Evolutionary conservation across 2,888 invertebrate species (phyloP), one percentile per base, ranked within the genome.

Genomic region (Priocnemis perturbator): DNA sequence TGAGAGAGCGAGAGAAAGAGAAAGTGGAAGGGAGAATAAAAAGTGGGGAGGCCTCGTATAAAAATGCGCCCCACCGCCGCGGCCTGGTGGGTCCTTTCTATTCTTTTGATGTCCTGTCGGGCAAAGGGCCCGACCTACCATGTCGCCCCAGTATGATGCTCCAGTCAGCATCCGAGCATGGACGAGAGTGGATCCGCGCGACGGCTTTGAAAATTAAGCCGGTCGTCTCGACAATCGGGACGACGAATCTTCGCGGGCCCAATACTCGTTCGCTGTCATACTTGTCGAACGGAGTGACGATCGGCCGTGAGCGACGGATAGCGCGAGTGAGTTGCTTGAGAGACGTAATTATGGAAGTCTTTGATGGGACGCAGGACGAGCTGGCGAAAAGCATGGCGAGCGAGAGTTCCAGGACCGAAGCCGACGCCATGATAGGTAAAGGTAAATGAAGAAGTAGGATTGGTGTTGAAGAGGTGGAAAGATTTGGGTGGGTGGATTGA

Each of bases 81-180:
- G 4, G 17, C 21, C 47, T 55, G 53, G 60, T 45, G 61, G 79
- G 79, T 76, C 45, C 58, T 26, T 21, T 58, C 87, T 85, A 88
- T 88, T 88, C 88, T 86, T 87, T 82, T 87, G 87, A 88, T 88
- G 87, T 87, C 86, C 87, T 85, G 85, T 79, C 82, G 85, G 83
- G 86, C n/a, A 50, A 77, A 48, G 60, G 60, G 23, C 47, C 57
- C 79, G 83, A 81, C 74, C 72, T 76, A 73, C 67, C 74, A 67
- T 11, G 73, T 76, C 73, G 68, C 64, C 64, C 58, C 73, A 75
- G 65, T 64, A 74, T 74, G 69, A 79, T 78, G 71, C 81, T 79
- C 82, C 88, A 89, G 89, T 89, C 88, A 86, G 84, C 87, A 85
- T 87, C 85, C 86, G 85, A 86, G 83, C 88, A 88, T 88, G 88